Percentiles rank a stretch among this genome's conserved stretches.
These are phyloP conservation scores for Callosobruchus maculatus DNA, from an alignment of 2,888 invertebrate species.

Conservation along the genomic window DNA sequence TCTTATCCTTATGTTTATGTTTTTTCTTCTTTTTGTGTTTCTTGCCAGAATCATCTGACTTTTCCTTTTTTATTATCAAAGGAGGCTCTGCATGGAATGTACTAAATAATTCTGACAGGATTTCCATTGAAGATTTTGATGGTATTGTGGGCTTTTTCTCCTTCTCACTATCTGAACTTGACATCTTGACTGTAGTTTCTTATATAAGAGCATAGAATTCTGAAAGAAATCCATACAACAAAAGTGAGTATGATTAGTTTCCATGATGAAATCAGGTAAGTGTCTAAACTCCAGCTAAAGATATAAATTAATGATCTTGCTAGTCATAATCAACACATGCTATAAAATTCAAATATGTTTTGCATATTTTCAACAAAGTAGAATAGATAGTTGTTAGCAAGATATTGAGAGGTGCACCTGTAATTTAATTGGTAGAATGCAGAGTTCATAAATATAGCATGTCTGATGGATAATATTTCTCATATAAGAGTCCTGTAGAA, in stretches of 20 bases:
- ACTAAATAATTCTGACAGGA: constrained; percentile 77
- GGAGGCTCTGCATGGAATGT: constrained; percentile 73
- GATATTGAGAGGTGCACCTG: too few relatives aligned
- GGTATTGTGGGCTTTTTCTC: constrained; percentile 35
- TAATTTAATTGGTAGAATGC: too few relatives aligned
- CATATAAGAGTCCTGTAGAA: too few relatives aligned
- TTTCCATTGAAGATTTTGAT: constrained; percentile 71
- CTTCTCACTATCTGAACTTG: constrained; percentile 14
- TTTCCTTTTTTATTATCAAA: constrained; percentile 43
- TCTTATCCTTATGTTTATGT: constrained; percentile 58
- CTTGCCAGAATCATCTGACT: constrained; percentile 34
- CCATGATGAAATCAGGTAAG: constrained; percentile 1
- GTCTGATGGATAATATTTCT: too few relatives aligned
- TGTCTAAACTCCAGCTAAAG: background rate
- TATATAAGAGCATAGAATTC: background rate
- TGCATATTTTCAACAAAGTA: too few relatives aligned
- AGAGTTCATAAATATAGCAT: too few relatives aligned
- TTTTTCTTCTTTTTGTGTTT: constrained; percentile 55
- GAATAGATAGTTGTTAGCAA: too few relatives aligned
- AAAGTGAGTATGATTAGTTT: background rate
- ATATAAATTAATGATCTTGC: too few relatives aligned
- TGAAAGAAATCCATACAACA: background rate
- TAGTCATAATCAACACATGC: too few relatives aligned
- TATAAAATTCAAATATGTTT: too few relatives aligned
- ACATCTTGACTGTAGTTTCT: background rate